phyloP scores from a whole-genome alignment of 2,888 invertebrate species.

The Lasius platythorax region DNA sequence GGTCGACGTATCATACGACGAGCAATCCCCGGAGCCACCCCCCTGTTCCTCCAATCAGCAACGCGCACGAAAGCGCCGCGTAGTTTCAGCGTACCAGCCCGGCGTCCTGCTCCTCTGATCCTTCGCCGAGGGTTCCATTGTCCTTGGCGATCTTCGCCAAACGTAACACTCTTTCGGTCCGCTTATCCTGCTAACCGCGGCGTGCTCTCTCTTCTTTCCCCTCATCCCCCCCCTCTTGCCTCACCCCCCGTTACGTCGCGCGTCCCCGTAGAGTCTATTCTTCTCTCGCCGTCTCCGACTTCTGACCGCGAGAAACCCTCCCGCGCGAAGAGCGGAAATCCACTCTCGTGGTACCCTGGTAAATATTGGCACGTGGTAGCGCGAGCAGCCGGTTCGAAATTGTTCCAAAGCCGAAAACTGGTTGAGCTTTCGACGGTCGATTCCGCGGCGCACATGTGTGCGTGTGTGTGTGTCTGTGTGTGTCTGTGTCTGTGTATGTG shows the following conservation, averaged over 20 bases:
- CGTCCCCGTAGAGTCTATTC: constrained; percentile 44
- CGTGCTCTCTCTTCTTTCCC: constrained; percentile 27
- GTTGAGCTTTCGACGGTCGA: constrained; percentile 38
- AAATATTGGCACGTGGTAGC: constrained; percentile 81
- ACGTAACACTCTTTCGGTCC: constrained; percentile 63
- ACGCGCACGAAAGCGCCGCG: constrained; percentile 65
- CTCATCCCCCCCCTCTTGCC: background rate
- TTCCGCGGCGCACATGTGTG: background rate
- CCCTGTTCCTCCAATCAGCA: constrained; percentile 69
- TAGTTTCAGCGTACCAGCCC: constrained; percentile 71
- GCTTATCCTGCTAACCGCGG: constrained; percentile 66
- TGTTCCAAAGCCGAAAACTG: constrained; percentile 40
- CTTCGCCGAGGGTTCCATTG: constrained; percentile 81
- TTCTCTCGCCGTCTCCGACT: constrained; percentile 10
- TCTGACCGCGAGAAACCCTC: constrained; percentile 11
- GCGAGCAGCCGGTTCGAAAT: constrained; percentile 75
- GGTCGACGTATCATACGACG: constrained; percentile 72
- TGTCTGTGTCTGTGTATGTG: background rate
- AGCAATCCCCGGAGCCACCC: constrained; percentile 73
- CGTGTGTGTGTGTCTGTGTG: background rate
- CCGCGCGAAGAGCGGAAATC: constrained; percentile 52
- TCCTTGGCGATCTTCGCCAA: constrained; percentile 78
- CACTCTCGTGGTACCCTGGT: constrained; percentile 78
- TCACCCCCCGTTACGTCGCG: background rate
- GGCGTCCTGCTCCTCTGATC: constrained; percentile 82